These are phyloP conservation scores for Lithophane leautieri DNA, from an alignment of 2,888 invertebrate genomes.

Conservation along the genomic window DNA sequence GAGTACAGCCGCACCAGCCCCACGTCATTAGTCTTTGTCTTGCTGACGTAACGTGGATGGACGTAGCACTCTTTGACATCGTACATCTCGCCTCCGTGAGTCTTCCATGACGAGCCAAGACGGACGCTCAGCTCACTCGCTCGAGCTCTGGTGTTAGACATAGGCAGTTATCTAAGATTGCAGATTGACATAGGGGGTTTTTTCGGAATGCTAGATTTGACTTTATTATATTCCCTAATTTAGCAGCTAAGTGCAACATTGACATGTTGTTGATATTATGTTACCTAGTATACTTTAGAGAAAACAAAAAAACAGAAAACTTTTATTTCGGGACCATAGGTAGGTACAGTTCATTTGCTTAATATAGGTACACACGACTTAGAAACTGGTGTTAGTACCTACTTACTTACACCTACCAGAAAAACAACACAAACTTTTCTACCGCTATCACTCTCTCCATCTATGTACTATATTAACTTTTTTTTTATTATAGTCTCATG, in stretches of 20 bases:
- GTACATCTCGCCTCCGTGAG: slow-evolving; percentile 88
- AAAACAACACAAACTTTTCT: not conserved
- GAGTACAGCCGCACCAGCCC: slow-evolving; percentile 84
- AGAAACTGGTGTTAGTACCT: not conserved
- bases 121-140: slow-evolving; percentile 84
- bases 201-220: too few species aligned
- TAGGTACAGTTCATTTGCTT: too few species aligned
- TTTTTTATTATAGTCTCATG: not conserved
- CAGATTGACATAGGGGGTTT: not conserved
- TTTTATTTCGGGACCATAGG: too few species aligned
- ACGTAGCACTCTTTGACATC: slow-evolving; percentile 83
- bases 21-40: slow-evolving; percentile 86
- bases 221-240: not conserved
- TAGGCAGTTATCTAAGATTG: not conserved
- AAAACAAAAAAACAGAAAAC: not conserved
- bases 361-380: not conserved
- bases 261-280: not conserved
- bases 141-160: slow-evolving; percentile 71
- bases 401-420: not conserved
- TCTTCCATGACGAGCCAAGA: slow-evolving; percentile 88
- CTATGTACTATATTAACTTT: too few species aligned
- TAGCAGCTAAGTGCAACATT: not conserved
- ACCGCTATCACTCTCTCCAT: too few species aligned
- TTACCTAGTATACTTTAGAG: not conserved
- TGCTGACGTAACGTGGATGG: slow-evolving; percentile 85